Conservation (phyloP, 2,113 vertebrate genomes). For the Perca flavescens region DNA sequence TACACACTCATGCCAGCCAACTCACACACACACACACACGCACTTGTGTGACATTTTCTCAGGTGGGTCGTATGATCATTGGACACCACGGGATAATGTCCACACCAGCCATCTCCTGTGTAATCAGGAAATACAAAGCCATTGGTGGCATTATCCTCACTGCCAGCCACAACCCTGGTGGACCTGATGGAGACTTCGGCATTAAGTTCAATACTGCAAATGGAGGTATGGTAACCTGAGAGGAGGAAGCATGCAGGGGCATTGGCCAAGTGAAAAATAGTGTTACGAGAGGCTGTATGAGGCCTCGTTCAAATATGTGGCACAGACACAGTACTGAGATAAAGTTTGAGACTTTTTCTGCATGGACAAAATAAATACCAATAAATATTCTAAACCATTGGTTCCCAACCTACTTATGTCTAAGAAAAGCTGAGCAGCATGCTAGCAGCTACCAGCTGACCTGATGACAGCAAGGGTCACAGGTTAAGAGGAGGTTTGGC, state of each 20-base stretch:
- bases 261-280: constrained; percentile 58
- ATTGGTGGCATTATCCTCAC: constrained; percentile 95
- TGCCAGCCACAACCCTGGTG: constrained; percentile 94
- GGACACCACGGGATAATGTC: constrained; percentile 96
- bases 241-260: constrained; percentile 31
- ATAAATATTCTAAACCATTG: not conserved
- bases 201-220: constrained; percentile 96
- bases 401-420: no score
- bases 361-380: constrained; percentile 11
- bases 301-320: constrained; percentile 16
- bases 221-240: constrained; percentile 87
- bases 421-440: no score
- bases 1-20: not conserved
- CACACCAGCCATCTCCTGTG: constrained; percentile 93
- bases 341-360: constrained; percentile 9
- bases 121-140: constrained; percentile 96
- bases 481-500: no score
- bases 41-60: constrained; percentile 65
- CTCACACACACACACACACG: constrained; percentile 23
- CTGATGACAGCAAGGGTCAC: no score
- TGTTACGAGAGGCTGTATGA: constrained; percentile 38
- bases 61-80: constrained; percentile 95
- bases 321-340: not conserved
- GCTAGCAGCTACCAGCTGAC: no score
- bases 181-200: constrained; percentile 94